Evolutionary conservation across 2,888 invertebrate species (phyloP).

Genomic region (Ophion obscuratus): DNA sequence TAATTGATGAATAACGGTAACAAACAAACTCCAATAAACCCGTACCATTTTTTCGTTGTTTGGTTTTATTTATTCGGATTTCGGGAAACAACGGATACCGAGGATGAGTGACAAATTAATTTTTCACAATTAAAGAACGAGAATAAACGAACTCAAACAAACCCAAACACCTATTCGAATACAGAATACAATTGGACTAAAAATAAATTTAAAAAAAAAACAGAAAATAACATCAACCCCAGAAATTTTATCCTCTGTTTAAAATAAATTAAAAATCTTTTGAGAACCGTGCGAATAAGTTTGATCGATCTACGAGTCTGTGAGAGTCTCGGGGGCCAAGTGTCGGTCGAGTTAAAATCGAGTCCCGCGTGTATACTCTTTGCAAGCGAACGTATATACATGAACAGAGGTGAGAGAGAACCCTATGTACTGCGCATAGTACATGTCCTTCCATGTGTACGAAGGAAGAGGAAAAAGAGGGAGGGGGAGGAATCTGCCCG

Average conservation of each 20-base stretch:
- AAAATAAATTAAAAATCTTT: background rate
- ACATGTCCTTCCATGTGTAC: background rate
- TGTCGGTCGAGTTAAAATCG: conserved; percentile 24
- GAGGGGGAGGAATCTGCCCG: background rate
- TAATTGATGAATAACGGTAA: no score
- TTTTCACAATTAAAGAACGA: background rate
- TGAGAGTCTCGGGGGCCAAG: background rate
- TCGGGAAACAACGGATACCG: no score
- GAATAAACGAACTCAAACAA: background rate
- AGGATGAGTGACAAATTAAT: background rate
- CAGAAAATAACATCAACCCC: background rate
- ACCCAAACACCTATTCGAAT: background rate
- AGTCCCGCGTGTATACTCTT: conserved; percentile 20
- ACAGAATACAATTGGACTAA: background rate
- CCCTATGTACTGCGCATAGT: background rate
- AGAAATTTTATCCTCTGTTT: background rate
- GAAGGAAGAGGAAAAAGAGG: conserved; percentile 1
- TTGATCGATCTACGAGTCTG: background rate
- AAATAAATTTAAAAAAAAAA: background rate
- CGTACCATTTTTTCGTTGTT: no score
- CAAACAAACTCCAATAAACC: no score
- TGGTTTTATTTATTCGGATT: no score
- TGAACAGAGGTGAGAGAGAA: background rate
- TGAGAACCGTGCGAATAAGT: background rate
- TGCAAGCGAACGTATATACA: conserved; percentile 12